Conservation (phyloP, 2,113 vertebrate genomes). For the Heptranchias perlo region DNA sequence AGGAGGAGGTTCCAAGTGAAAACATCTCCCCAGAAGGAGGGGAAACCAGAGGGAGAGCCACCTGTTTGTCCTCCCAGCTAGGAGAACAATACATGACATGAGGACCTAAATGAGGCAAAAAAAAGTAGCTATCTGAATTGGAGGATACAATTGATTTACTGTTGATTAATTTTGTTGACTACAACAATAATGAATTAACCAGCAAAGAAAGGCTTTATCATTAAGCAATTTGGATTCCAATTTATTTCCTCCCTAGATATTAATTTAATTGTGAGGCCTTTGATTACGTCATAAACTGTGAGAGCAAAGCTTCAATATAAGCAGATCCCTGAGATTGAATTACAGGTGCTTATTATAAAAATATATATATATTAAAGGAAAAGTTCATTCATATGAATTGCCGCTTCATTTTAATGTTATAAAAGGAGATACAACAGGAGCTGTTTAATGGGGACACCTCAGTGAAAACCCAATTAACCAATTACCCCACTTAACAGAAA, state of each 20-base stretch:
- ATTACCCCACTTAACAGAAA: neutral
- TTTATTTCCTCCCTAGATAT: neutral
- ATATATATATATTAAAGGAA: neutral
- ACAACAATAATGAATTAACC: neutral
- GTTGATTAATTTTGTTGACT: constrained; percentile 7
- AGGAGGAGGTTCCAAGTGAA: neutral
- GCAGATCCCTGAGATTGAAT: neutral
- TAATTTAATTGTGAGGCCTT: neutral
- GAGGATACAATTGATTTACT: neutral
- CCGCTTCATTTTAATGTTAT: neutral
- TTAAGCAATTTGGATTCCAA: neutral
- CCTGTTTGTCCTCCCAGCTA: neutral
- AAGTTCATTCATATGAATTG: neutral
- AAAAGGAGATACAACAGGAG: neutral
- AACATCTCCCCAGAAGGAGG: neutral
- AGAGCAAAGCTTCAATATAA: neutral
- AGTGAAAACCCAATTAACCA: neutral
- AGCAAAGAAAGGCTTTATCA: neutral
- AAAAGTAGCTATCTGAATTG: neutral
- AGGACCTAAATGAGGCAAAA: neutral
- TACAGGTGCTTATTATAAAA: neutral
- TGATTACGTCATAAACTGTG: neutral
- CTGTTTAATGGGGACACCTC: neutral
- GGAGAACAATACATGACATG: neutral
- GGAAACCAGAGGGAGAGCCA: neutral